A percentile compares a stretch with the other conserved stretches of the same genome.
These are phyloP conservation scores for Apomyelois bistriatella DNA, from an alignment of 2,888 invertebrate species.

Conservation along the genomic window DNA sequence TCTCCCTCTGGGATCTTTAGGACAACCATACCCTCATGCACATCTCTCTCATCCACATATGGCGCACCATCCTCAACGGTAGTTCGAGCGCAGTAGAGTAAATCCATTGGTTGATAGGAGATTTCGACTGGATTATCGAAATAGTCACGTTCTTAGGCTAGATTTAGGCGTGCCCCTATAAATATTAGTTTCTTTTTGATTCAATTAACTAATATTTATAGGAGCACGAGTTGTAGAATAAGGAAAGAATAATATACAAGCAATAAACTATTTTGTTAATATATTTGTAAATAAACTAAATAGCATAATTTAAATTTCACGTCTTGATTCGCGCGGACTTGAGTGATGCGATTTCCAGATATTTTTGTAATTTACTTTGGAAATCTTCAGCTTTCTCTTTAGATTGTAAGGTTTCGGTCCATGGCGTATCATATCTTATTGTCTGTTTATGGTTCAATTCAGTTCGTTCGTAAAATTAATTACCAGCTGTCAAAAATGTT, in stretches of 20 bases:
- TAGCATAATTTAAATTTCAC: constrained; percentile 38
- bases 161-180: constrained; percentile 37
- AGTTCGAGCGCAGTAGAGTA: constrained; percentile 70
- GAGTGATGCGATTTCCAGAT: constrained; percentile 41
- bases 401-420: constrained; percentile 41
- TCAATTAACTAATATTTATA: constrained; percentile 2
- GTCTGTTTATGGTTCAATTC: constrained; percentile 35
- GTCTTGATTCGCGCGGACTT: constrained; percentile 48
- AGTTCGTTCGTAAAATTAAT: constrained; percentile 45
- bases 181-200: constrained; percentile 14
- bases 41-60: constrained; percentile 84
- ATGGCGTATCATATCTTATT: constrained; percentile 57
- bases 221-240: constrained; percentile 25
- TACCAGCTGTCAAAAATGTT: constrained; percentile 43
- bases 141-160: constrained; percentile 69
- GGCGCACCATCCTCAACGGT: constrained; percentile 91
- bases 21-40: constrained; percentile 74
- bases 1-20: constrained; percentile 80
- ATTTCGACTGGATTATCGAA: constrained; percentile 51
- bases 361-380: constrained; percentile 43
- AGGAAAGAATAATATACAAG: constrained; percentile 59
- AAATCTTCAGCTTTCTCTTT: constrained; percentile 19
- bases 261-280: constrained; percentile 61
- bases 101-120: constrained; percentile 31
- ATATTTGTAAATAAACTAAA: constrained; percentile 64